Evolutionary conservation across 2,797 vertebrate species (phyloP).

Genomic region (Scleropages formosus): DNA sequence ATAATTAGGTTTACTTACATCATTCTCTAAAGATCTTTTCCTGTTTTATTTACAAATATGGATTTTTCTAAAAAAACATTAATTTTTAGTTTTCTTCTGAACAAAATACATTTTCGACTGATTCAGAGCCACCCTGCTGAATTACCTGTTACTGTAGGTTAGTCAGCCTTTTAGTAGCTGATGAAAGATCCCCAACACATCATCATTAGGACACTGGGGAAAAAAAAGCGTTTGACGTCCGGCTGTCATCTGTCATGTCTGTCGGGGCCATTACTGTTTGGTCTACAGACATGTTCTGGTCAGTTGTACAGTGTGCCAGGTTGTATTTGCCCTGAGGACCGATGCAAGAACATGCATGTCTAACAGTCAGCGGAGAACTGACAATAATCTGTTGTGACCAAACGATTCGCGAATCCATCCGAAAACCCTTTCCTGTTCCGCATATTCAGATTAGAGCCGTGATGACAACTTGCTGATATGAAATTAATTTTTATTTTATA

Average conservation of each 20-base stretch:
- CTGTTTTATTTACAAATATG: neutral
- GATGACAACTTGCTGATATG: neutral
- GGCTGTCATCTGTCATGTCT: neutral
- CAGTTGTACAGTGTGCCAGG: neutral
- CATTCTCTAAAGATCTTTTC: constrained; percentile 1
- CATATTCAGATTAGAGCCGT: neutral
- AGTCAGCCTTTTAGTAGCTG: no score
- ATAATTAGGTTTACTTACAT: constrained; percentile 23
- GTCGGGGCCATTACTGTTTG: neutral
- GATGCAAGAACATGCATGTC: neutral
- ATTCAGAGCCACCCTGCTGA: no score
- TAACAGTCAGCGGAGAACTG: no score
- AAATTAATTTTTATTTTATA: no score
- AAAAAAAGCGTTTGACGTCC: no score
- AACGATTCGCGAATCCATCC: neutral
- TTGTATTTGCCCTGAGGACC: neutral
- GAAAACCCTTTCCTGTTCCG: neutral
- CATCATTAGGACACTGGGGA: no score
- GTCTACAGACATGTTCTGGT: neutral
- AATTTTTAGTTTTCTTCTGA: no score
- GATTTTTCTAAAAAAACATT: no score
- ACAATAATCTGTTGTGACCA: neutral
- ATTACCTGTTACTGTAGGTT: no score
- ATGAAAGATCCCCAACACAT: no score
- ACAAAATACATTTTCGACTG: no score